Base-by-base conservation (phyloP, 2,113 vertebrate genomes). In the Cettia cetti region DNA sequence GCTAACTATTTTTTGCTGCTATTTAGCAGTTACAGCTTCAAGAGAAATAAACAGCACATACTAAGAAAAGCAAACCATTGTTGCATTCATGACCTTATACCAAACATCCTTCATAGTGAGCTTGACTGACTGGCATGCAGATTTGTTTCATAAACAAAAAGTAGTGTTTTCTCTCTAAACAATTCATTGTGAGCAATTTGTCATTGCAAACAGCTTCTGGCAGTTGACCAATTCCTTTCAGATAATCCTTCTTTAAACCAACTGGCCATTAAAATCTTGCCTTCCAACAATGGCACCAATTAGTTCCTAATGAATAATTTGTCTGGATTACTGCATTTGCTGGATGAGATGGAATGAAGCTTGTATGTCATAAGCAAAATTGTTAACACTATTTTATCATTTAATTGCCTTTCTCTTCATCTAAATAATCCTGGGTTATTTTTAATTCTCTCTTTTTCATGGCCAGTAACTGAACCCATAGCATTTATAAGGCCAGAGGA, bases 121-220 rank as follows among this genome's bases (percentile, higher is more conserved):
- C 79, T 91, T 10, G 5, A 92, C 82, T 96, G 86, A 63, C 68
- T 69, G 65, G 94, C 92, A 97, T 60, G 92, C 86, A 97, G 96
- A 96, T 96, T 94, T 98, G 89, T 97, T 97, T 97, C 93, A 92
- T 89, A 97, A 97, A 94, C 87, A 97, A 96, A 96, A 97, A 89
- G 83, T 80, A 95, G 89, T 94, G 95, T 97, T 98, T 98, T 98
- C 97, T 96, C 90, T 97, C 90, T 96, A 97, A 98, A 96, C 94
- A 97, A 95, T 97, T 96, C 79, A 93, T 96, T 95, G 93, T 96
- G 89, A 97, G 77, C 88, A 92, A 92, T 97, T 96, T 97, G 92
- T 97, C 95, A 96, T 92, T 94, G 83, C 93, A 96, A 97, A 97
- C 77, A 95, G 76, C 40, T 96, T 96, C 96, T 98, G 97, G 96